Base-by-base conservation (phyloP, 2,888 invertebrate species). In the Thereva nobilitata region DNA sequence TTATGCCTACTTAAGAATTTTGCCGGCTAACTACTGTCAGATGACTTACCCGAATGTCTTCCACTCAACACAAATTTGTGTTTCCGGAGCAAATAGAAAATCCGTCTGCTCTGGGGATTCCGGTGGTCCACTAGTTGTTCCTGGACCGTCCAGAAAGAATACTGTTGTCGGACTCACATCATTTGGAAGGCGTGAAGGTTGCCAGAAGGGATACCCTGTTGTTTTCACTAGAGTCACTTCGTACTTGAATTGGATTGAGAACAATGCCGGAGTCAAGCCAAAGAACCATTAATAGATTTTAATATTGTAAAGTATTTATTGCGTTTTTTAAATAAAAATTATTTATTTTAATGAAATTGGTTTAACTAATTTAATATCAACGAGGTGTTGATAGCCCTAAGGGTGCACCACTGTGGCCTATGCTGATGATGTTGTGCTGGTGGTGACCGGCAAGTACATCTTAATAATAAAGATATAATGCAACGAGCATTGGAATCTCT, bases 41-140 rank as follows among this genome's bases (percentile, higher is more conserved):
- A 45, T 40, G 3, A 23, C 23, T 64, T 47, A 9, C 9, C 23
- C 5, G 38, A 10, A 8, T 50, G 7, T 4, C 38, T 76, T 57
- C 73, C 76, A 6, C 8, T 12, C 3, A 35, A 45, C 1, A 12
- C 64, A 79, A 47, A 73, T 80, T 34, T 80, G 80, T 68, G 73
- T 76, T 4, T 71, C 72, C 52, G 78, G 76, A 7, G 66, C 67
- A 12, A 70, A 71, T 7, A 75, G 76, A 5, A 74, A 72, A 66
- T 75, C 77, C 45, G 74, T 76, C 40, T 80, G 80, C 72, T 74
- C 71, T 38, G 80, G 79, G 1, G 79, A 79, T 68, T 76, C 76
- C 66, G 69, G 69, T 44, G 69, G 69, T 40, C 69, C 69, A 42
- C 41, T 67, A 12, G 47, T 45, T 1, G 57, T 63, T 44, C 35